Evolutionary conservation across 2,113 vertebrate genomes (phyloP).

Genomic region (Carollia perspicillata): DNA sequence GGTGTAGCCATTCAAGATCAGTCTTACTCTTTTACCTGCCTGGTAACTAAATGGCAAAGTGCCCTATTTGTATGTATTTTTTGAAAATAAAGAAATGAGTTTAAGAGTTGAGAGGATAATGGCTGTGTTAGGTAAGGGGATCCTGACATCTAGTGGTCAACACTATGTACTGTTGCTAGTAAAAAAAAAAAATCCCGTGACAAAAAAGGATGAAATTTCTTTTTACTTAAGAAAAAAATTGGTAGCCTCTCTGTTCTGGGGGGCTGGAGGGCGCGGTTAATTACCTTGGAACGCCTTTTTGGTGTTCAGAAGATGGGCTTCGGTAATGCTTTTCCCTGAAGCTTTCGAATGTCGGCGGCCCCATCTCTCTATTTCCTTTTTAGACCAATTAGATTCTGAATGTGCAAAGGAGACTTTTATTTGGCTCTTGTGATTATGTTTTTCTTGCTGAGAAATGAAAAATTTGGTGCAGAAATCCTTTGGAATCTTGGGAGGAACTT

Average conservation of each 20-base stretch:
- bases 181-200: neutral
- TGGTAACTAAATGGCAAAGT: neutral
- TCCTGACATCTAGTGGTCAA: conserved; percentile 74
- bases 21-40: neutral
- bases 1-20: neutral
- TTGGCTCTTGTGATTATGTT: neutral
- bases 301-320: neutral
- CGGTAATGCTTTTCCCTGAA: neutral
- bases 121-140: neutral
- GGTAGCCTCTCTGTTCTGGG: neutral
- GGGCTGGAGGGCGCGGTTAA: neutral
- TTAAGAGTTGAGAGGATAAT: neutral
- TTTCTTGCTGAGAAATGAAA: neutral
- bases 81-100: neutral
- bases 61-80: neutral
- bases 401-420: neutral
- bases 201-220: neutral
- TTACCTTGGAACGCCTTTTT: neutral
- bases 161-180: neutral
- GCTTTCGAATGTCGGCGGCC: neutral
- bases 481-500: conserved; percentile 10
- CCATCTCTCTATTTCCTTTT: conserved; percentile 4
- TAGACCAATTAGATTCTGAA: conserved; percentile 16
- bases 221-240: neutral
- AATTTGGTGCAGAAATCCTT: neutral